Percentiles rank a stretch among this genome's conserved stretches.
Conservation (phyloP, 2,797 vertebrate species). For the Molothrus aeneus region DNA sequence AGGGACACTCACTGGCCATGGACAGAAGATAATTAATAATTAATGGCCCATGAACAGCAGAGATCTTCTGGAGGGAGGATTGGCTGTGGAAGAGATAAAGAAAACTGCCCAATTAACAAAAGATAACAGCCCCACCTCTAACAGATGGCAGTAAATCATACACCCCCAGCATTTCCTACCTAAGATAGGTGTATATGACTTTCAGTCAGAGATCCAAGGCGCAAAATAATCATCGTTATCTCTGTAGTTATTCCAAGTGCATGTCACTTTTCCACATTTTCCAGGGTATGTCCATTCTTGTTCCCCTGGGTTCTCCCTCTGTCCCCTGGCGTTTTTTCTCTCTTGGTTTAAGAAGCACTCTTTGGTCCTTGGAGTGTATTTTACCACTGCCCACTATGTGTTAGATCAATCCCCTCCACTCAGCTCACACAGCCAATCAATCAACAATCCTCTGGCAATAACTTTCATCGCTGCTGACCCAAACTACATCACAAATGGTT, state of each 20-base stretch:
- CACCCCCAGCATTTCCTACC: not conserved
- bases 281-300: not conserved
- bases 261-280: not conserved
- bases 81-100: not conserved
- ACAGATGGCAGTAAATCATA: not conserved
- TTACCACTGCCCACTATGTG: accelerated
- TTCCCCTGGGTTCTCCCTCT: not conserved
- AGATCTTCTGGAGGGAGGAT: not conserved
- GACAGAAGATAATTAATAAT: not conserved
- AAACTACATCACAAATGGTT: not conserved
- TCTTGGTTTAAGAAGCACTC: not conserved
- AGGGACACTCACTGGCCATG: not conserved
- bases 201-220: not conserved
- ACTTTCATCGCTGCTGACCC: not conserved
- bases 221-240: not conserved
- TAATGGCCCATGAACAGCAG: not conserved
- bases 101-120: not conserved
- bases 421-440: not conserved
- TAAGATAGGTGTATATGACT: not conserved
- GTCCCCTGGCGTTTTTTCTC: not conserved
- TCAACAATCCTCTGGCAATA: not conserved
- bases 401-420: not conserved
- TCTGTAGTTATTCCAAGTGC: not conserved
- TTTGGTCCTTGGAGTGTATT: not conserved
- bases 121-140: accelerated